These are phyloP conservation scores for Sesia bembeciformis DNA, from an alignment of 2,888 invertebrate species.

Conservation along the genomic window DNA sequence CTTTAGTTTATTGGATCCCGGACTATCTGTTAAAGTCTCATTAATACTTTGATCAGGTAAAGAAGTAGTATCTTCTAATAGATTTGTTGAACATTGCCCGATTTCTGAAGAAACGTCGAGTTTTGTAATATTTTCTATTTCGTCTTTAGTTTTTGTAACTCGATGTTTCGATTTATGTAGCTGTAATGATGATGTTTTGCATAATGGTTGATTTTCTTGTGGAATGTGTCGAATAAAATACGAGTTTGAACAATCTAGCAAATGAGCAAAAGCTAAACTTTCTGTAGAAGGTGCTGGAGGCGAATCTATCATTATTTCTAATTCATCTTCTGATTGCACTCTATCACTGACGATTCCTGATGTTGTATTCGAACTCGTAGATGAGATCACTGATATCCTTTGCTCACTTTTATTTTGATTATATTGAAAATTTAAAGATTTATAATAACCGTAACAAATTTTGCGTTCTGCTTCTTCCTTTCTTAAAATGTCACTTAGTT, in stretches of 20 bases:
- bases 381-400: conserved; percentile 91
- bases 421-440: conserved; percentile 73
- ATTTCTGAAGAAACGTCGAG: conserved; percentile 33
- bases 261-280: conserved; percentile 85
- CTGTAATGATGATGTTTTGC: conserved; percentile 53
- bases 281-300: conserved; percentile 91
- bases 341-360: conserved; percentile 97
- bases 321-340: conserved; percentile 94
- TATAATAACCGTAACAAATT: conserved; percentile 82
- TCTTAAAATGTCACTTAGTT: conserved; percentile 86
- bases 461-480: conserved; percentile 86
- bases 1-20: conserved; percentile 72
- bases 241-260: conserved; percentile 77
- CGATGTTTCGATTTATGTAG: conserved; percentile 44
- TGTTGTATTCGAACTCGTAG: conserved; percentile 96
- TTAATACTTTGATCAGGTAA: conserved; percentile 50
- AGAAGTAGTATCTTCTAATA: conserved; percentile 45
- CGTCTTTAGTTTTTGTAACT: conserved; percentile 28
- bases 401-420: conserved; percentile 83
- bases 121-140: conserved; percentile 28
- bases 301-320: conserved; percentile 89
- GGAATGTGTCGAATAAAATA: conserved; percentile 49
- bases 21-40: conserved; percentile 72
- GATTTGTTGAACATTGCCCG: conserved; percentile 22
- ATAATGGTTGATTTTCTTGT: conserved; percentile 39